These are phyloP conservation scores for Cerceris ruficornis DNA, from an alignment of 2,888 invertebrate genomes.

Conservation along the genomic window DNA sequence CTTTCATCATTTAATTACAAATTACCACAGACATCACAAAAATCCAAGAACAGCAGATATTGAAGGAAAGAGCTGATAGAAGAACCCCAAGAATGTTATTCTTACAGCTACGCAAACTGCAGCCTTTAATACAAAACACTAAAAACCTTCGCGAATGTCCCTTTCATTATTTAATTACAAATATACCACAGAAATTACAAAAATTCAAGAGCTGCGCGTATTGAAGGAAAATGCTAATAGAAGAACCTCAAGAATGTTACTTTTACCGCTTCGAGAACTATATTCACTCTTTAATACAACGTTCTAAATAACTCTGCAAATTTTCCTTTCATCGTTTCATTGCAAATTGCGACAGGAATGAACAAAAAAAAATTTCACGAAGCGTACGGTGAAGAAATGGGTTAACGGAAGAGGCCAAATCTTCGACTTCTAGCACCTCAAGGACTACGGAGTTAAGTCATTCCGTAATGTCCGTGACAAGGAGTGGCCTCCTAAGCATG, in stretches of 20 bases:
- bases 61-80: too few relatives aligned
- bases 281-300: neutral
- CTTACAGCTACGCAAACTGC: too few relatives aligned
- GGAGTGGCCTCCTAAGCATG: slow-evolving; percentile 43
- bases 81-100: too few relatives aligned
- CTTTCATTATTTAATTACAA: too few relatives aligned
- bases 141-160: too few relatives aligned
- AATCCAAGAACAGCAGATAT: too few relatives aligned
- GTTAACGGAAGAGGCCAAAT: slow-evolving; percentile 17
- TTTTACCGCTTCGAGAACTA: neutral
- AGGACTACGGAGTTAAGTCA: slow-evolving; percentile 36
- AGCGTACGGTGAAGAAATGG: neutral
- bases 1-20: too few relatives aligned
- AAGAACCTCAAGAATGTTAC: neutral
- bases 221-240: neutral
- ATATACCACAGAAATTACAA: too few relatives aligned
- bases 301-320: too few relatives aligned
- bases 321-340: neutral
- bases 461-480: slow-evolving; percentile 35
- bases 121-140: too few relatives aligned
- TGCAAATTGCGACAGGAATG: neutral
- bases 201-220: too few relatives aligned
- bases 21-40: too few relatives aligned
- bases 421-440: slow-evolving; percentile 23
- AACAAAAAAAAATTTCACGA: neutral